These are phyloP conservation scores for Atrichornis clamosus DNA, from an alignment of 2,113 vertebrate species.

Conservation along the genomic window DNA sequence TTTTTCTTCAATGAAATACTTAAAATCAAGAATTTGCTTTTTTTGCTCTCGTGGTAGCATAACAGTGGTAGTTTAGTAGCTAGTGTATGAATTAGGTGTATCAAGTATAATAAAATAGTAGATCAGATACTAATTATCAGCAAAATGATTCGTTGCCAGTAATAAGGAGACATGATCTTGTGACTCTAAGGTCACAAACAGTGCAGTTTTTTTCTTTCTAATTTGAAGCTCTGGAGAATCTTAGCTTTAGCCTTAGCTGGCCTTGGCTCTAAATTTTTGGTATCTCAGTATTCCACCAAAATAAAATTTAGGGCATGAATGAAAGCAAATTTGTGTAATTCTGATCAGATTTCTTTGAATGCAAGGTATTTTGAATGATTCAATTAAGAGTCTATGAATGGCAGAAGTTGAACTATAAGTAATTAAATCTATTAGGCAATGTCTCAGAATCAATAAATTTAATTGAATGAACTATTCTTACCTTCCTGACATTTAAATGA, in stretches of 20 bases:
- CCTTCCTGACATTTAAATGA: background rate
- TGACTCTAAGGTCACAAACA: background rate
- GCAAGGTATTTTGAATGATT: background rate
- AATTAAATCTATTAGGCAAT: background rate
- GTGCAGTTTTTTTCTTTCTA: background rate
- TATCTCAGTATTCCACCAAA: background rate
- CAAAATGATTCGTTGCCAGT: background rate
- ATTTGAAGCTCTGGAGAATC: background rate
- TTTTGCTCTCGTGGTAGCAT: background rate
- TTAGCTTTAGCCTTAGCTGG: background rate
- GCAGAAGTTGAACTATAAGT: background rate
- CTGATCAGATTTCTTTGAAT: background rate
- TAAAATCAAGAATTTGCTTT: background rate
- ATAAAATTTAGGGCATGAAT: background rate
- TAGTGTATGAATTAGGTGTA: background rate
- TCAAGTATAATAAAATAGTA: background rate
- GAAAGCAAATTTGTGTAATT: background rate
- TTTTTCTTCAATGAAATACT: background rate
- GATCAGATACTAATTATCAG: background rate
- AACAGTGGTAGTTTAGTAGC: background rate
- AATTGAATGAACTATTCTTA: background rate
- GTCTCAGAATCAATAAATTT: background rate
- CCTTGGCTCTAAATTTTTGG: background rate
- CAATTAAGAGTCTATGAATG: background rate
- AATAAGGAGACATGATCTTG: background rate